Evolutionary conservation across 2,797 vertebrate species (phyloP), one percentile per base, ranked within the genome.

Genomic region (Rhinatrema bivittatum): DNA sequence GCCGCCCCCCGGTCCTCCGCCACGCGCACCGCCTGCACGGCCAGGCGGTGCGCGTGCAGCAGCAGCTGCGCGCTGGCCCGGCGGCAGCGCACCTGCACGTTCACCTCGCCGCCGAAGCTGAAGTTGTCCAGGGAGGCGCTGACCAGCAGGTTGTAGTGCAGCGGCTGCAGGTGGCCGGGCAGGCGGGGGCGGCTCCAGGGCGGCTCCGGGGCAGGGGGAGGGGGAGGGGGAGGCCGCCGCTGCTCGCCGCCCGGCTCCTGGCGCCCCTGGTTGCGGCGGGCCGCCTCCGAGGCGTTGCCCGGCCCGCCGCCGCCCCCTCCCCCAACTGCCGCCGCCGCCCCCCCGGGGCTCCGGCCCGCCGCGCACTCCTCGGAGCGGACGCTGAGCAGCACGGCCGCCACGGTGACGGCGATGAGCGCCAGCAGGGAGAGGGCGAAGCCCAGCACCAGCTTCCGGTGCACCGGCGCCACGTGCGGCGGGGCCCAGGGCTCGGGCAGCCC

Each of bases 61-160:
- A 98, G 89, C 46, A 98, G 86, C 74, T 92, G 87, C 22, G 86
- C 79, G 28, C 91, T 97, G 71, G 91, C 80, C 62, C 88, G 90
- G 36, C 76, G 37, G 53, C 92, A 94, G 67, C 89, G 89, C 38
- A 98, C 70, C 76, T 94, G 89, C 29, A 98, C 84, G 80, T 89
- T 91, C 60, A 94, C 83, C 52, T 93, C 90, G 5, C 93, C 94
- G 3, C 87, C 83, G 76, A 95, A 97, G 70, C 92, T 97, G 76
- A 97, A 97, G 86, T 96, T 97, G 66, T 95, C 91, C 93, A 98
- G 91, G 81, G 87, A 79, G 47, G 83, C 87, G n/a, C 72, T 79
- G 39, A 97, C 80, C 72, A 78, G 78, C 53, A 97, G 79, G 68
- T 96, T 92, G 49, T 98, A 98, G 76, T 98, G 93, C 3, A 91